These are phyloP conservation scores for Columba livia DNA, from an alignment of 2,113 vertebrate species.

Conservation along the genomic window DNA sequence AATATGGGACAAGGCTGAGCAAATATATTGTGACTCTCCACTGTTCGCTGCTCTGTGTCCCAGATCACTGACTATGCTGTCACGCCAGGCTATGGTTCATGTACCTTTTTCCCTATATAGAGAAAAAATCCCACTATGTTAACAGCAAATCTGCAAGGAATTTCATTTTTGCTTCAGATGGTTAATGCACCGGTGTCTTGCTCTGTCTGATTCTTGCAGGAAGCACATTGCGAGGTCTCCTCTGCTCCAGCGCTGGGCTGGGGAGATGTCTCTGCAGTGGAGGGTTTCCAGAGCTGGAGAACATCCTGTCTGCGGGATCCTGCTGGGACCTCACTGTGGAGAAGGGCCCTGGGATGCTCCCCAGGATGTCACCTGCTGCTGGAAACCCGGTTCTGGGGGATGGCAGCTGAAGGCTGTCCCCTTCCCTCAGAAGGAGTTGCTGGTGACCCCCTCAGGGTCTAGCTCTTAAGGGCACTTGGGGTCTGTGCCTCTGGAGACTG, in stretches of 20 bases:
- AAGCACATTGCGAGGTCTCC: neutral
- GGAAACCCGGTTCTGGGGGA: neutral
- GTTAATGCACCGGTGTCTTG: neutral
- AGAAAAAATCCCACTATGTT: neutral
- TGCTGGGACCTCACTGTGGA: neutral
- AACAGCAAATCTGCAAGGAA: neutral
- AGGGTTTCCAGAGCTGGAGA: neutral
- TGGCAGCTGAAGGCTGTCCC: neutral
- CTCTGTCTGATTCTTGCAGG: neutral
- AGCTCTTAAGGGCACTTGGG: neutral
- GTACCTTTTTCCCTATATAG: neutral
- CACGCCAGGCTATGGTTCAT: neutral
- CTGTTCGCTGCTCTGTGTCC: neutral
- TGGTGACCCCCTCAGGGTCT: neutral
- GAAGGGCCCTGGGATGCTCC: neutral
- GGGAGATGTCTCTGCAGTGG: neutral
- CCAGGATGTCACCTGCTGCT: neutral
- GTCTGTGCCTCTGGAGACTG: neutral
- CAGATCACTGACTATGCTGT: neutral
- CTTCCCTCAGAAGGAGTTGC: neutral
- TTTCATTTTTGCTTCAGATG: neutral
- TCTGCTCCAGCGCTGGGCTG: neutral
- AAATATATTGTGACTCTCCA: neutral
- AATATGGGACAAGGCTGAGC: neutral
- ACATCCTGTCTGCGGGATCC: neutral